These are phyloP conservation scores for Bombylius discolor DNA, from an alignment of 2,888 invertebrate genomes.

Conservation along the genomic window DNA sequence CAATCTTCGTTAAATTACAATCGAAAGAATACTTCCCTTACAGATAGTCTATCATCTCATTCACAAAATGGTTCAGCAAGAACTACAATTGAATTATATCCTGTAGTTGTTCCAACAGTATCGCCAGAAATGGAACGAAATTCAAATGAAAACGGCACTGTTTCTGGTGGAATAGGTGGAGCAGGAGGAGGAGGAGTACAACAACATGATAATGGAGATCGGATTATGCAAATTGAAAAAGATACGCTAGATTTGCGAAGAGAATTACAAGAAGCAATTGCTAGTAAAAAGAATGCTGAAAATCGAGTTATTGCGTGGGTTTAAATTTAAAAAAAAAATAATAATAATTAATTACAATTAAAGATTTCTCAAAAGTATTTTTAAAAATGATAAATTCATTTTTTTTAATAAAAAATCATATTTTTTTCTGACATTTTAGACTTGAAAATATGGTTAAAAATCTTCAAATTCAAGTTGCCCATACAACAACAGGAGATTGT, in stretches of 20 bases:
- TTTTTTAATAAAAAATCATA: slow-evolving; percentile 7
- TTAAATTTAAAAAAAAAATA: slow-evolving; percentile 20
- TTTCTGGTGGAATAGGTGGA: background rate
- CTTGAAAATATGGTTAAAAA: slow-evolving; percentile 36
- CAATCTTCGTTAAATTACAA: background rate
- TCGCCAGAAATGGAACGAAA: slow-evolving; percentile 11
- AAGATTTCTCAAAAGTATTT: no score
- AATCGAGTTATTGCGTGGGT: slow-evolving; percentile 38
- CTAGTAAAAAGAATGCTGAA: slow-evolving; percentile 34
- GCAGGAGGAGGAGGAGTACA: no score
- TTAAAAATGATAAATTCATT: background rate
- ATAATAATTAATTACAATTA: no score
- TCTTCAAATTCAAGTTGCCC: slow-evolving; percentile 24
- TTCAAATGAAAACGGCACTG: background rate
- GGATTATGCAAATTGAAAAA: slow-evolving; percentile 16
- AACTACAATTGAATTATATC: background rate
- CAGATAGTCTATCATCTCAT: background rate
- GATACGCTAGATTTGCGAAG: slow-evolving; percentile 27
- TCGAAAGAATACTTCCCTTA: background rate
- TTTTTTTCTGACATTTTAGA: slow-evolving; percentile 23
- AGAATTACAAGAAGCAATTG: slow-evolving; percentile 32
- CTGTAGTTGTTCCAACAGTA: background rate
- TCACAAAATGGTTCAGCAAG: background rate
- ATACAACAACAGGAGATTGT: slow-evolving; percentile 11
- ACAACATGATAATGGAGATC: slow-evolving; percentile 2